These are phyloP conservation scores for Archilochus colubris DNA, from an alignment of 2,113 vertebrate species.

Conservation along the genomic window DNA sequence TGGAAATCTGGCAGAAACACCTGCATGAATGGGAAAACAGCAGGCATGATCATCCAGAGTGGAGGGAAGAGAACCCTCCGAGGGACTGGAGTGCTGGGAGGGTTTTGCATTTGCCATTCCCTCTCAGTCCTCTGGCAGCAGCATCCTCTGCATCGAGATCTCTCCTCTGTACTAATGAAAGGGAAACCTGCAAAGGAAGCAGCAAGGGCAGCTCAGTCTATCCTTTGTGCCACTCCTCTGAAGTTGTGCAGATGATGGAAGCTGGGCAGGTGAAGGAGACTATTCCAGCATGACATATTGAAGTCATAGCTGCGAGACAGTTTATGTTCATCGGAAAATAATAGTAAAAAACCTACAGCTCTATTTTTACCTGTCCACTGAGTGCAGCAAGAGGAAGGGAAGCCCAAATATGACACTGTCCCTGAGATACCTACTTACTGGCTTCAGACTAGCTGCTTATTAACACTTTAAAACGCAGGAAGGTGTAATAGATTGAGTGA, in stretches of 20 bases:
- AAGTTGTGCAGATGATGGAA: background rate
- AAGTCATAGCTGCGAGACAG: background rate
- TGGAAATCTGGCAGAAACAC: background rate
- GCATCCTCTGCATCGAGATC: background rate
- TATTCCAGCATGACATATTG: background rate
- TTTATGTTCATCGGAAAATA: background rate
- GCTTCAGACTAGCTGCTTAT: background rate
- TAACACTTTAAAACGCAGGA: background rate
- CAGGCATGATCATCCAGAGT: background rate
- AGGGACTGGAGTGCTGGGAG: background rate
- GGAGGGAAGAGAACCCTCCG: fast-evolving
- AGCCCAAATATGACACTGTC: background rate
- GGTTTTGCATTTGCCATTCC: background rate
- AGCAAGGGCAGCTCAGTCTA: background rate
- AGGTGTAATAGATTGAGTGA: background rate
- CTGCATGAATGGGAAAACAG: background rate
- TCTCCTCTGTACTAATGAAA: background rate
- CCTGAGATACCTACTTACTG: background rate
- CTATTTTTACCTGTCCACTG: background rate
- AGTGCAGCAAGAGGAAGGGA: background rate
- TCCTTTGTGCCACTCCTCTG: background rate
- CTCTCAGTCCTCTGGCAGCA: background rate
- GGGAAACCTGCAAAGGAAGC: background rate
- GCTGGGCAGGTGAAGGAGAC: background rate
- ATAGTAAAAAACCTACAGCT: background rate